These are phyloP conservation scores for Salarias fasciatus DNA, from an alignment of 2,797 vertebrate genomes.

Conservation along the genomic window DNA sequence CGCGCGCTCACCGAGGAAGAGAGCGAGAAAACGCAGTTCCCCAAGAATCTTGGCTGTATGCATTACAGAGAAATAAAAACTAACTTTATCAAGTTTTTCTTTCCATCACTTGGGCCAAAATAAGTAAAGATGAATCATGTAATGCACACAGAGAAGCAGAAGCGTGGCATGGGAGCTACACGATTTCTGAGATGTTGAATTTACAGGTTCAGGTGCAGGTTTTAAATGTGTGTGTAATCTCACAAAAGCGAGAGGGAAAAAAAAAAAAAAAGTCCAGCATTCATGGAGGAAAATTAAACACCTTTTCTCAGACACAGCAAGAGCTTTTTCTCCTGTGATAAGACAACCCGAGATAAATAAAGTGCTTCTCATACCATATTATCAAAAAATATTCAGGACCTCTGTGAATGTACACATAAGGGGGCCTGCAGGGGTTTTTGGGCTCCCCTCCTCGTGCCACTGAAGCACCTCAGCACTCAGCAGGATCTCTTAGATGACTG, in stretches of 20 bases:
- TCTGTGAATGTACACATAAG: constrained; percentile 59
- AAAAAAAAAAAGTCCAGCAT: constrained; percentile 22
- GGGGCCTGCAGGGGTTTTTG: constrained; percentile 40
- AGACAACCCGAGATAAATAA: too few species aligned
- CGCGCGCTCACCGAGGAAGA: constrained; percentile 56
- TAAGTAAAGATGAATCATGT: constrained; percentile 53
- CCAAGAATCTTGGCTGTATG: constrained; percentile 79
- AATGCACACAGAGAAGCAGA: constrained; percentile 23
- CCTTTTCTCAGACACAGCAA: constrained; percentile 10
- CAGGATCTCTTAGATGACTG: constrained; percentile 73
- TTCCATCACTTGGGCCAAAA: constrained; percentile 65
- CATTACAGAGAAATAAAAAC: constrained; percentile 76
- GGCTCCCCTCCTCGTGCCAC: constrained; percentile 8
- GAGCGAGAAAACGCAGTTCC: constrained; percentile 59
- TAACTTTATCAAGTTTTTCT: constrained; percentile 70
- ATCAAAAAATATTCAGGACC: constrained; percentile 58
- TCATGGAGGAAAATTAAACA: constrained; percentile 22
- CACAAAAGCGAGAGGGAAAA: constrained; percentile 1
- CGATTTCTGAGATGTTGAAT: constrained; percentile 29
- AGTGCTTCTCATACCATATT: too few species aligned
- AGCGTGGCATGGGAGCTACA: constrained; percentile 9
- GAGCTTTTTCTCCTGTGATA: too few species aligned
- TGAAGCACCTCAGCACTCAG: constrained; percentile 70
- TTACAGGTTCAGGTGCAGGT: constrained; percentile 17
- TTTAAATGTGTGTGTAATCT: constrained; percentile 22